Evolutionary conservation across 1,140 invertebrate genomes (phyloP).

Genomic region (Varroa destructor): DNA sequence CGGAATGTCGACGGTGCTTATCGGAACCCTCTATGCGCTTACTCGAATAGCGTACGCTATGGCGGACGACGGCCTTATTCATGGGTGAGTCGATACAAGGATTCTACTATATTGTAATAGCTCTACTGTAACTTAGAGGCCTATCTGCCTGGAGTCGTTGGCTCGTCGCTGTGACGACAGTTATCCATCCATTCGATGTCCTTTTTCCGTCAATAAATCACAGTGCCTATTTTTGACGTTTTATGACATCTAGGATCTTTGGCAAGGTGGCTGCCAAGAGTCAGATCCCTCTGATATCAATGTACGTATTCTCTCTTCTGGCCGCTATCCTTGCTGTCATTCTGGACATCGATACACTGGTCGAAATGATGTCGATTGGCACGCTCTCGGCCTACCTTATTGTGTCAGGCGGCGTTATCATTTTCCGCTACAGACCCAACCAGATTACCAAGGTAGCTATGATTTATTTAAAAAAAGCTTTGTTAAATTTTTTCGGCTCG

Average conservation of each 20-base stretch:
- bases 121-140: conserved; percentile 37
- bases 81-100: conserved; percentile 42
- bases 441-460: conserved; percentile 33
- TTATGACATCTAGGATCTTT: conserved; percentile 28
- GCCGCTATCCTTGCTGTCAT: conserved; percentile 65
- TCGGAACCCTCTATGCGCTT: conserved; percentile 67
- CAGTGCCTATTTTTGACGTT: too few species aligned
- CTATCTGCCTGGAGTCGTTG: too few species aligned
- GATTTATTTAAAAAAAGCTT: conserved; percentile 28
- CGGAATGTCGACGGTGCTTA: conserved; percentile 69
- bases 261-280: conserved; percentile 40
- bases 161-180: too few species aligned
- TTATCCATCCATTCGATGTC: too few species aligned
- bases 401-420: conserved; percentile 72
- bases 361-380: conserved; percentile 87
- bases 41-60: conserved; percentile 74
- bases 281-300: conserved; percentile 61
- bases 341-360: conserved; percentile 74
- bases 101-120: conserved; percentile 36
- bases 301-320: conserved; percentile 60
- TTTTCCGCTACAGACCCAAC: conserved; percentile 60
- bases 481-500: conserved; percentile 14
- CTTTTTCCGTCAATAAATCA: too few species aligned
- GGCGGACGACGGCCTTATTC: conserved; percentile 71
- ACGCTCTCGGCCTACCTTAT: conserved; percentile 79